Percentiles rank a stretch among this genome's conserved stretches.
Conservation (phyloP, 1,140 invertebrate species). For the Dolichoris vasculosae region DNA sequence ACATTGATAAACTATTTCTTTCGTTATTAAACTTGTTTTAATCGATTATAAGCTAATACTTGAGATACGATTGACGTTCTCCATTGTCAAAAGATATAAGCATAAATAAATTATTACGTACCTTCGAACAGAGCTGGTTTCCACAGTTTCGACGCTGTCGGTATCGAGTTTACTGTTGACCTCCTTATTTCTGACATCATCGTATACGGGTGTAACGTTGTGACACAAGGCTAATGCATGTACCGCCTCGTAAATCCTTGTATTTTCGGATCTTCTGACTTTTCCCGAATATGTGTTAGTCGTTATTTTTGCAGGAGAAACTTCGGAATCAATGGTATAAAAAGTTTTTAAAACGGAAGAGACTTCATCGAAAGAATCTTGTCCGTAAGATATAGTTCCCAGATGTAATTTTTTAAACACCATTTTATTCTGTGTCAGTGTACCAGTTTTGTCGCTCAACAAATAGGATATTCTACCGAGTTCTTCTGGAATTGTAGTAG, state of each 20-base stretch:
- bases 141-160: constrained; percentile 69
- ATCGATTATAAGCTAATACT: not conserved
- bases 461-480: constrained; percentile 96
- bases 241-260: constrained; percentile 91
- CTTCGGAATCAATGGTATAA: constrained; percentile 63
- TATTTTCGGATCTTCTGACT: constrained; percentile 82
- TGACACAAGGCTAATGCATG: constrained; percentile 97
- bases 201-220: constrained; percentile 98
- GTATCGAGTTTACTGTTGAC: constrained; percentile 56
- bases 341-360: constrained; percentile 72
- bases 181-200: constrained; percentile 72
- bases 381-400: constrained; percentile 90
- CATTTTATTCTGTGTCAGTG: constrained; percentile 99
- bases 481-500: constrained; percentile 98
- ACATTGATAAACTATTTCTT: not conserved
- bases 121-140: constrained; percentile 71
- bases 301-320: constrained; percentile 62
- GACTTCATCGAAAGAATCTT: constrained; percentile 90
- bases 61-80: not conserved
- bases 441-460: constrained; percentile 98
- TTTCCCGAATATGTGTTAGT: constrained; percentile 69
- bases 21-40: not conserved
- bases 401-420: constrained; percentile 95
- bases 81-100: constrained; percentile 50
- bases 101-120: constrained; percentile 44